A percentile compares a stretch with the other conserved stretches of the same genome.
Conservation (phyloP, 2,888 invertebrate genomes). For the Sarcophaga caerulescens region DNA sequence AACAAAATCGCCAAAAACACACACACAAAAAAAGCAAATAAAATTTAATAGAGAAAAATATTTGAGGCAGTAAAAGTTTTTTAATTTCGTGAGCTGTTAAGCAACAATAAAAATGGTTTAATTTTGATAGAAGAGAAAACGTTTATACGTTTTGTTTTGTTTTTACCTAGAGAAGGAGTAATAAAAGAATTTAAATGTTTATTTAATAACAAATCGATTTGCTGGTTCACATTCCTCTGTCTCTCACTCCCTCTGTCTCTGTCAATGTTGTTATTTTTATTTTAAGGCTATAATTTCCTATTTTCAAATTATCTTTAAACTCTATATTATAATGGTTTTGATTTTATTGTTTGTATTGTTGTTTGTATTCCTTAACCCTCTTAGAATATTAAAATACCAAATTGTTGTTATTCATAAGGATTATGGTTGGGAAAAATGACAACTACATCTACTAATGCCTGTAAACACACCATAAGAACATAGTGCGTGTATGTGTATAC, state of each 20-base stretch:
- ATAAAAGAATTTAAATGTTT: slow-evolving; percentile 6
- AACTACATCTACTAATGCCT: not conserved
- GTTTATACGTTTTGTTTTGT: too few species aligned
- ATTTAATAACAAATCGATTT: slow-evolving; percentile 7
- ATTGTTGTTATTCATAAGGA: slow-evolving; percentile 45
- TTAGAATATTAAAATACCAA: slow-evolving; percentile 12
- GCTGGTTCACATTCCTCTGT: not conserved
- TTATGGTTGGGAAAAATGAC: slow-evolving; percentile 15
- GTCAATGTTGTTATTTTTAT: not conserved
- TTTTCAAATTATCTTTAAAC: slow-evolving; percentile 24
- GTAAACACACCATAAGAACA: not conserved
- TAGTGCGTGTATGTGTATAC: not conserved
- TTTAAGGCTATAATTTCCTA: not conserved
- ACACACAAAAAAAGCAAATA: too few species aligned
- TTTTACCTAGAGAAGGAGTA: not conserved
- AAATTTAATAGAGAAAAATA: slow-evolving; percentile 29
- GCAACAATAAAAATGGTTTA: too few species aligned
- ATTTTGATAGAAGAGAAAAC: too few species aligned
- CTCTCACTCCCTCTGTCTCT: not conserved
- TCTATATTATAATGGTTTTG: not conserved
- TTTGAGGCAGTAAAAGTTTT: slow-evolving; percentile 20
- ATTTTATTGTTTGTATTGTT: not conserved
- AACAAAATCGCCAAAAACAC: not conserved
- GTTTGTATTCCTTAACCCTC: not conserved
- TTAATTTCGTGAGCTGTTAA: not conserved